Base-by-base conservation (phyloP, 1,140 invertebrate genomes). In the Euura lappo region DNA sequence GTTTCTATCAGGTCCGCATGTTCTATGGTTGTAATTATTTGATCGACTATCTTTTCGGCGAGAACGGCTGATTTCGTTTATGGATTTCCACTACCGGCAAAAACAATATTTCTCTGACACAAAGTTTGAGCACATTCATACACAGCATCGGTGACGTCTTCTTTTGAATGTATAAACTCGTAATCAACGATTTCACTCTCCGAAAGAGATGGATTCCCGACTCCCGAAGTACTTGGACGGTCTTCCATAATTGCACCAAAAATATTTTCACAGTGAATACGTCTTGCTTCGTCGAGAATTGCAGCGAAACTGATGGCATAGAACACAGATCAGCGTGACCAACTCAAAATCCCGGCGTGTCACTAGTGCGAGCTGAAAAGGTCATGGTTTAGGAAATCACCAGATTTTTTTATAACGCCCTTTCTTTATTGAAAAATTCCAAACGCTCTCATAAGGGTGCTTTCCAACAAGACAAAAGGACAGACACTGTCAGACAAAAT, bases 261-360 rank as follows among this genome's bases (percentile, higher is more conserved):
- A 51, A 51, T 51, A 51, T 51, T 51, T 51, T 51, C 47, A 51
- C 47, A 51, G 47, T 51, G 47, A 51, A 51, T 51, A 51, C 7
- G 47, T 51, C 47, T 28, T 28, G 47, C 47, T 51, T 51, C 47
- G 47, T 51, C 47, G 47, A 51, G 47, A 51, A 51, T 51, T 51
- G 47, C 11, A 51, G 47, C 47, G 47, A 51, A 51, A 51, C 47
- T 51, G 47, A 51, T 51, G 47, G 47, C 11, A 2, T 51, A 51
- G 47, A 51, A 51, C 47, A 51, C 47, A 51, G n/a, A n/a, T n/a
- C n/a, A n/a, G n/a, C n/a, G n/a, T n/a, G n/a, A n/a, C n/a, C n/a
- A n/a, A n/a, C n/a, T n/a, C n/a, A n/a, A n/a, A n/a, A n/a, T n/a
- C n/a, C n/a, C n/a, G n/a, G n/a, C n/a, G n/a, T n/a, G n/a, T n/a